Base-by-base conservation (phyloP, 35 echinoderm and acorn worm genomes). In the Apostichopus japonicus region DNA sequence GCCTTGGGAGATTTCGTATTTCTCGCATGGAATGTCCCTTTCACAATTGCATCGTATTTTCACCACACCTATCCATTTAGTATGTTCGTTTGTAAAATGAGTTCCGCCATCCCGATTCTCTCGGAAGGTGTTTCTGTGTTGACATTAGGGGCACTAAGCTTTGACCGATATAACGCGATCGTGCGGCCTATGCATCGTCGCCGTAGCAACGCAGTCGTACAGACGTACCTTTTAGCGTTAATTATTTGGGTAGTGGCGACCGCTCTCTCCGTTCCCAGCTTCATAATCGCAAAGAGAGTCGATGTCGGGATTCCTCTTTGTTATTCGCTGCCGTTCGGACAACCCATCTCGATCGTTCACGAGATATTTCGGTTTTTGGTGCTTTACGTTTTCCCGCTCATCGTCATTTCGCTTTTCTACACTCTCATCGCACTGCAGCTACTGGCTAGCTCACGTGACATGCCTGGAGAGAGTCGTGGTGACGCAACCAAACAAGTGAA, bases 111-210 rank as follows among this genome's bases (percentile, higher is more conserved):
- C n/a, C 92, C 90, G 14, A 70, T 95, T 16, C 88, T 95, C 25
- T 95, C 94, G 5, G 92, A 95, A 53, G 96, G 96, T 19, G 96
- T 98, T 0, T 95, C 94, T 5, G 96, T 98, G 14, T 94, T 98
- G 88, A 98, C 96, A 0, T 90, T 98, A 14, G 90, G 92, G 7
- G 96, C 96, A 2, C 77, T 98, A 2, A 95, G 94, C 77, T 93
- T 89, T 88, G 96, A 98, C 77, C 90, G 96, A 27, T 98, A 98
- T 94, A 95, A 92, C 55, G 96, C 96, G 11, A 98, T 98, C 77
- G 96, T 98, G 14, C 65, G 92, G 3, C 96, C 96, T 14, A 98
- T 98, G 92, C 94, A 95, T 51, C 88, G 94, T 17, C 80, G 94
- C 6, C 79, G 91, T n/a, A 90, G 77, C 77, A 93, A 93, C 84